phyloP scores from a whole-genome alignment of 2,888 invertebrate species.

The Ashinkailepas kermadecensis region DNA sequence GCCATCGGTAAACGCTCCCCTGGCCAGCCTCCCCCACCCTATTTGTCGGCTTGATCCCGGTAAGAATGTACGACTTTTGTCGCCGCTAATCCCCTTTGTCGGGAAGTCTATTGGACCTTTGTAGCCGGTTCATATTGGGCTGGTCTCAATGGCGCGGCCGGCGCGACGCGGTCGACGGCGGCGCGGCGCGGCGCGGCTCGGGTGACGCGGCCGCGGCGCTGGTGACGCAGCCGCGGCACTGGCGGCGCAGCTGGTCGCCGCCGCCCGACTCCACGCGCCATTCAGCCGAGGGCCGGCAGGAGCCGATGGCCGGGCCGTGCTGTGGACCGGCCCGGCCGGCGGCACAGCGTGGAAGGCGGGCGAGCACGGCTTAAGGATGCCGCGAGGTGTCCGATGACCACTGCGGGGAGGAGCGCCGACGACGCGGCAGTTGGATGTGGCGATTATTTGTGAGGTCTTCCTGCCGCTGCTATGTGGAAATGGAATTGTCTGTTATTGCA shows the following conservation, averaged over 20 bases:
- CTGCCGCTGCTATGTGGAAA: too few species aligned
- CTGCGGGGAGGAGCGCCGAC: too few species aligned
- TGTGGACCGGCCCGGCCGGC: too few species aligned
- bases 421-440: too few species aligned
- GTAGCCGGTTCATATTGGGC: conserved; percentile 16
- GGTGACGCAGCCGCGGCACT: background rate
- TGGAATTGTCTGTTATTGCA: too few species aligned
- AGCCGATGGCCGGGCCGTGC: too few species aligned
- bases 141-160: background rate
- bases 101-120: conserved; percentile 17
- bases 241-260: background rate
- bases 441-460: too few species aligned
- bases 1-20: background rate
- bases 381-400: too few species aligned
- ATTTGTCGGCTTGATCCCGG: conserved; percentile 12
- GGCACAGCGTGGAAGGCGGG: too few species aligned
- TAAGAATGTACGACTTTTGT: conserved; percentile 18
- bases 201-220: background rate
- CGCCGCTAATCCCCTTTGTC: conserved; percentile 19
- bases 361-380: too few species aligned
- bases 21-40: background rate
- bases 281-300: too few species aligned
- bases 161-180: background rate
- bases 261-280: too few species aligned
- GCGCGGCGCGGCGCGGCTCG: background rate